phyloP scores from a whole-genome alignment of 2,797 vertebrate species.

The Tinamus major region DNA sequence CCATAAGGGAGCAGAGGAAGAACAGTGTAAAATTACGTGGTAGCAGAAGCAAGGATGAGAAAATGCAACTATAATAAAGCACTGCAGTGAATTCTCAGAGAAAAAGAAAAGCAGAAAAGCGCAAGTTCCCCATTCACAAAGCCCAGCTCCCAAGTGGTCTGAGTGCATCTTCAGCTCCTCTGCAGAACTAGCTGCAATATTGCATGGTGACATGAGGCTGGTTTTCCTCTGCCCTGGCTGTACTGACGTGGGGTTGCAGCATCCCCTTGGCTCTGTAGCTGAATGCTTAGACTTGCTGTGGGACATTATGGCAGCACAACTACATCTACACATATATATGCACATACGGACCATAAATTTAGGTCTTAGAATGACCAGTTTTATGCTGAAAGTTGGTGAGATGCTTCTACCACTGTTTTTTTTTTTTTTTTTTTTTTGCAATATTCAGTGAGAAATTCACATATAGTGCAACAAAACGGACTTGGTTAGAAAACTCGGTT shows the following conservation, averaged over 20 bases:
- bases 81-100: not conserved
- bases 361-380: not conserved
- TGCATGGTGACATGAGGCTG: not conserved
- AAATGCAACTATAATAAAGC: not conserved
- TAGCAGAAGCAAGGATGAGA: not conserved
- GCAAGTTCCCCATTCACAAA: not conserved
- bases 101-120: not conserved
- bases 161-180: not conserved
- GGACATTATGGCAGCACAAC: not conserved
- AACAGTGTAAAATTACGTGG: not conserved
- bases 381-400: not conserved
- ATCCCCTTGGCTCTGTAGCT: not conserved
- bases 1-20: not conserved
- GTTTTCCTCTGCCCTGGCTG: not conserved
- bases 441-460: not conserved
- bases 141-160: not conserved
- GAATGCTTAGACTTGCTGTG: not conserved
- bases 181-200: not conserved
- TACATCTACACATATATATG: not conserved
- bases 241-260: not conserved
- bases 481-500: not conserved
- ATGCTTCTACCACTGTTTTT: accelerated
- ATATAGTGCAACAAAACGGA: not conserved
- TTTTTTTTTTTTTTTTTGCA: accelerated
- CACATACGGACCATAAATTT: not conserved